Evolutionary conservation across 1,140 invertebrate species (phyloP).

Genomic region (Asbolus verrucosus): DNA sequence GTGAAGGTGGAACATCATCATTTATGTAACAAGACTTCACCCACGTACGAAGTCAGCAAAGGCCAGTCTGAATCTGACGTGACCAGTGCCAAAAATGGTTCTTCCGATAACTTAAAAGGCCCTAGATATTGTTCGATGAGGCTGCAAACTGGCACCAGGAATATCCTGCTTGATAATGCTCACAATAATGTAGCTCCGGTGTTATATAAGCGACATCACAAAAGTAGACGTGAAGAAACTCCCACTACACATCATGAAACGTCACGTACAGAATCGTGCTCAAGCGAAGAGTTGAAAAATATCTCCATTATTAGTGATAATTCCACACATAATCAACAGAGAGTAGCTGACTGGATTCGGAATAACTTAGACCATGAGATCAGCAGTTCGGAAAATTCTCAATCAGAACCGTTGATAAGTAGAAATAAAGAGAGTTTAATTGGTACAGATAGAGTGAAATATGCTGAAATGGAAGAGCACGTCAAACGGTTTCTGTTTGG

Average conservation of each 20-base stretch:
- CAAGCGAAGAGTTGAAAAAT: constrained; percentile 53
- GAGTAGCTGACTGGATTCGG: constrained; percentile 61
- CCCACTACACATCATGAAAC: constrained; percentile 42
- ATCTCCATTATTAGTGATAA: constrained; percentile 54
- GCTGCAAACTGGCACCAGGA: constrained; percentile 79
- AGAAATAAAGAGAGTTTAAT: constrained; percentile 13
- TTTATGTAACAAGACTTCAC: constrained; percentile 66
- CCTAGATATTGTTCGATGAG: constrained; percentile 79
- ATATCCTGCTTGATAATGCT: constrained; percentile 81
- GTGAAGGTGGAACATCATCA: constrained; percentile 68
- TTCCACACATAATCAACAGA: constrained; percentile 57
- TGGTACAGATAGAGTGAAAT: constrained; percentile 54
- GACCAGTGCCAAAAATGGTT: constrained; percentile 54
- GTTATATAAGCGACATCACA: constrained; percentile 71
- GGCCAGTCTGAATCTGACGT: constrained; percentile 61
- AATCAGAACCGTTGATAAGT: constrained; percentile 45
- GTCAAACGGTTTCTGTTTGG: constrained; percentile 63
- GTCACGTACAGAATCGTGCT: constrained; percentile 48
- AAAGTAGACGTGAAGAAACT: constrained; percentile 65
- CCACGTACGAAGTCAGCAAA: constrained; percentile 57
- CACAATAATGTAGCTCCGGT: constrained; percentile 76
- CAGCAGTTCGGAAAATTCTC: constrained; percentile 56
- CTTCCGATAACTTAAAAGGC: constrained; percentile 65
- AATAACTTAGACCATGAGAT: constrained; percentile 55
- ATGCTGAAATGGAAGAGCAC: constrained; percentile 63